phyloP scores from a whole-genome alignment of 1,140 invertebrate genomes.

The Drosophila nebulosa region DNA sequence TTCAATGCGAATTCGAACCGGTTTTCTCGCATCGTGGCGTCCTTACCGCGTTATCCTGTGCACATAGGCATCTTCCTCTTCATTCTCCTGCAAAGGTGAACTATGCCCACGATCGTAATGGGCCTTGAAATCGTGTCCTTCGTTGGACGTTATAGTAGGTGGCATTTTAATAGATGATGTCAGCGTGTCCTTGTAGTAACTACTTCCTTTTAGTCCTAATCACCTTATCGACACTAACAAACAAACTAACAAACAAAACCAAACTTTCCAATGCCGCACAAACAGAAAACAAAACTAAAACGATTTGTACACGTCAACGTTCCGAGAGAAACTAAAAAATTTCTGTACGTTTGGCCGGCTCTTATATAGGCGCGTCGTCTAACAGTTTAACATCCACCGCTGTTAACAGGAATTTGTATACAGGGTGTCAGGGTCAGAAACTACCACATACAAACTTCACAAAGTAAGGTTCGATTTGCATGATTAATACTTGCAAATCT shows the following conservation, averaged over 20 bases:
- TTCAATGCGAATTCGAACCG: slow-evolving; percentile 23
- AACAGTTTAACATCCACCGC: neutral
- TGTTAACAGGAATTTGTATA: slow-evolving; percentile 20
- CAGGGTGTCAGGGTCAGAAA: neutral
- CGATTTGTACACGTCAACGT: slow-evolving; percentile 43
- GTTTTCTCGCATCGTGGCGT: slow-evolving; percentile 18
- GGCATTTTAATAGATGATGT: slow-evolving; percentile 52
- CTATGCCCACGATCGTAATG: slow-evolving; percentile 45
- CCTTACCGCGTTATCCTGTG: slow-evolving; percentile 64
- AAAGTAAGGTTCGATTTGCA: neutral
- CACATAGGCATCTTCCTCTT: slow-evolving; percentile 48
- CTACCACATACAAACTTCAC: neutral
- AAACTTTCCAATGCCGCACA: neutral
- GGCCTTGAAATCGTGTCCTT: slow-evolving; percentile 52
- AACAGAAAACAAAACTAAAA: neutral
- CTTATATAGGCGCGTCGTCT: slow-evolving; percentile 44
- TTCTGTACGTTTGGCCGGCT: neutral
- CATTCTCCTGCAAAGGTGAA: slow-evolving; percentile 49
- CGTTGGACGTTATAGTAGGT: slow-evolving; percentile 58
- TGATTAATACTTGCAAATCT: no score
- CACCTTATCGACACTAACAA: neutral
- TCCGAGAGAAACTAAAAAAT: slow-evolving; percentile 56
- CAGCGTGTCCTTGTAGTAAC: slow-evolving; percentile 45
- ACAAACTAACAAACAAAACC: neutral
- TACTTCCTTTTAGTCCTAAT: neutral